A percentile compares a stretch with the other conserved stretches of the same genome.
Conservation (phyloP, 2,797 vertebrate genomes). For the Danio kyathit region DNA sequence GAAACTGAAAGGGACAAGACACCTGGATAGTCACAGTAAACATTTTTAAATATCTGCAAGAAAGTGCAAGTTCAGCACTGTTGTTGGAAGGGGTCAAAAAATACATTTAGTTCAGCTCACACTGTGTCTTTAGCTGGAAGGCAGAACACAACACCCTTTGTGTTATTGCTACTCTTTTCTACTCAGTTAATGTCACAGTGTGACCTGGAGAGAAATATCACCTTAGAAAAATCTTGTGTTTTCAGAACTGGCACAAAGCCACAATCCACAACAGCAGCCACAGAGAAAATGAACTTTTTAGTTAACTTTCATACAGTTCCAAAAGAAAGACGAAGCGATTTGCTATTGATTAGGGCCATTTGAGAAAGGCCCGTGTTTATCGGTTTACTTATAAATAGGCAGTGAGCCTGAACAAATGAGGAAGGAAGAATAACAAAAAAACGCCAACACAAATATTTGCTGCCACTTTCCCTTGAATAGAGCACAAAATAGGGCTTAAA, state of each 20-base stretch:
- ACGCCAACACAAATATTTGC: conserved; percentile 22
- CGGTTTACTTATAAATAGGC: conserved; percentile 37
- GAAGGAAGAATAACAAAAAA: conserved; percentile 5
- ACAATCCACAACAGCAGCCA: conserved; percentile 32
- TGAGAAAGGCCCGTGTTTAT: conserved; percentile 10
- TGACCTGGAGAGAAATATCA: conserved; percentile 29
- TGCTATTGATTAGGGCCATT: conserved; percentile 28
- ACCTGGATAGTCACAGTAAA: neutral
- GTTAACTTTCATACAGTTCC: conserved; percentile 43
- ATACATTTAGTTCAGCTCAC: conserved; percentile 24
- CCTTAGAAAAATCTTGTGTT: conserved; percentile 49
- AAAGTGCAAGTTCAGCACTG: conserved; percentile 3
- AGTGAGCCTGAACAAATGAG: conserved; percentile 16
- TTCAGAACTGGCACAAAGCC: conserved; percentile 43
- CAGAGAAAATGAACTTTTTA: conserved; percentile 52
- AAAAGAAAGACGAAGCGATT: conserved; percentile 20
- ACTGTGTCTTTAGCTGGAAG: conserved; percentile 40
- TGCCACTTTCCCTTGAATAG: neutral
- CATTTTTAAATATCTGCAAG: neutral
- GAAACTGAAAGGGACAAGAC: neutral
- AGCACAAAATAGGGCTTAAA: neutral
- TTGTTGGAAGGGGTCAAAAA: conserved; percentile 15
- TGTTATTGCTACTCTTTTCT: conserved; percentile 30
- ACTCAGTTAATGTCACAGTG: conserved; percentile 47
- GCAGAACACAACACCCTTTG: conserved; percentile 43